These are phyloP conservation scores for Rousettus leschenaultii DNA, from an alignment of 2,113 vertebrate genomes.

Conservation along the genomic window DNA sequence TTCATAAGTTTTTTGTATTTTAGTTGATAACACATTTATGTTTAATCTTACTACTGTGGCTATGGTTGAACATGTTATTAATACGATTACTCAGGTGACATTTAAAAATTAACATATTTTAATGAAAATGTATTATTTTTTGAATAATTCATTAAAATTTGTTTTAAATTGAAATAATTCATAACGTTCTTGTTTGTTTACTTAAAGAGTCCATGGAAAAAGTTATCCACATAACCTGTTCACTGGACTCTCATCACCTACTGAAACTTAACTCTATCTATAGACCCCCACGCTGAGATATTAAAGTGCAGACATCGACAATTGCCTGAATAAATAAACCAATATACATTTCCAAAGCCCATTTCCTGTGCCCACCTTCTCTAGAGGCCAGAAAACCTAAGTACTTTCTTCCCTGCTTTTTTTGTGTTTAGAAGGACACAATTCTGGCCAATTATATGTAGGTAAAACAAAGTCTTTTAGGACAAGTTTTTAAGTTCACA, in stretches of 20 bases:
- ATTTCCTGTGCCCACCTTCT: neutral
- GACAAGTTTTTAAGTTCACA: neutral
- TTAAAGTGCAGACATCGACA: neutral
- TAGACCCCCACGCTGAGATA: neutral
- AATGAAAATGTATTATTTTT: neutral
- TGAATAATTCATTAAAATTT: neutral
- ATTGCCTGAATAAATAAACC: slow-evolving; percentile 7
- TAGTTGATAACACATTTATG: neutral
- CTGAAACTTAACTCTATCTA: neutral
- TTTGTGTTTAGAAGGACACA: neutral
- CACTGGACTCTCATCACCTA: neutral
- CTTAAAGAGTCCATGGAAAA: neutral
- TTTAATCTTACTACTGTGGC: neutral
- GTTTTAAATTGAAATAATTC: neutral
- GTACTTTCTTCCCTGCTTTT: neutral
- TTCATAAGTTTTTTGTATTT: neutral
- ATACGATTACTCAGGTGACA: neutral
- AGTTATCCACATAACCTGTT: neutral
- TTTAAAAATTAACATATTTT: slow-evolving; percentile 22
- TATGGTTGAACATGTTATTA: neutral
- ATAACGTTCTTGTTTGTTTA: neutral
- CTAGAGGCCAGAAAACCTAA: neutral
- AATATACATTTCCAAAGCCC: neutral
- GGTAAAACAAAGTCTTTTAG: neutral
- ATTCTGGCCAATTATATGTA: neutral